Conservation (phyloP, 2,113 vertebrate species). For the Gnathonemus echidnorhynchus region DNA sequence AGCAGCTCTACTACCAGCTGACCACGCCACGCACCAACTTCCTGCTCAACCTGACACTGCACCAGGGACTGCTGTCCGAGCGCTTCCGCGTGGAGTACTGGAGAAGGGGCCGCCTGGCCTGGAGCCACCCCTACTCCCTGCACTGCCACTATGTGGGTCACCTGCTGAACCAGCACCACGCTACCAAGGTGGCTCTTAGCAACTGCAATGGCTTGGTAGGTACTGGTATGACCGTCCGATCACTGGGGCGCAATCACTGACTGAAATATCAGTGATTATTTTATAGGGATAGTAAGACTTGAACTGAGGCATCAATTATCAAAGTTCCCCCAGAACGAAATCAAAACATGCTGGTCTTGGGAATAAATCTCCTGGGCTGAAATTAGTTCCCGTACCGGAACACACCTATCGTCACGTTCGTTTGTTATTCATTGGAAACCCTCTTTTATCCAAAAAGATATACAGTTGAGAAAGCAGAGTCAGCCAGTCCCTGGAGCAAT, state of each 20-base stretch:
- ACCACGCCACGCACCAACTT: slow-evolving; percentile 79
- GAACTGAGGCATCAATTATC: background rate
- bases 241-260: background rate
- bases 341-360: background rate
- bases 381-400: background rate
- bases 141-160: slow-evolving; percentile 90
- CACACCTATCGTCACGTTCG: background rate
- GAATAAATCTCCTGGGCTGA: background rate
- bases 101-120: slow-evolving; percentile 79
- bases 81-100: slow-evolving; percentile 95
- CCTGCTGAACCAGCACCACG: slow-evolving; percentile 76
- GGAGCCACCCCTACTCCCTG: slow-evolving; percentile 81
- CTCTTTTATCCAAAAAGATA: background rate
- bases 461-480: background rate
- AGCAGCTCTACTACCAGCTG: slow-evolving; percentile 86
- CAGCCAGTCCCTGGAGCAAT: background rate
- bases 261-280: background rate
- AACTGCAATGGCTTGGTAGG: slow-evolving; percentile 98
- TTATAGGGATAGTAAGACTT: background rate
- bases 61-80: slow-evolving; percentile 77
- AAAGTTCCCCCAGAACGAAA: background rate
- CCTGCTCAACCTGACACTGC: slow-evolving; percentile 87
- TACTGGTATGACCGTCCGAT: background rate
- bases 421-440: background rate
- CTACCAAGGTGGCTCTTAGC: slow-evolving; percentile 90